Evolutionary conservation across 2,113 vertebrate genomes (phyloP).

Genomic region (Ivindomyrus marchei): DNA sequence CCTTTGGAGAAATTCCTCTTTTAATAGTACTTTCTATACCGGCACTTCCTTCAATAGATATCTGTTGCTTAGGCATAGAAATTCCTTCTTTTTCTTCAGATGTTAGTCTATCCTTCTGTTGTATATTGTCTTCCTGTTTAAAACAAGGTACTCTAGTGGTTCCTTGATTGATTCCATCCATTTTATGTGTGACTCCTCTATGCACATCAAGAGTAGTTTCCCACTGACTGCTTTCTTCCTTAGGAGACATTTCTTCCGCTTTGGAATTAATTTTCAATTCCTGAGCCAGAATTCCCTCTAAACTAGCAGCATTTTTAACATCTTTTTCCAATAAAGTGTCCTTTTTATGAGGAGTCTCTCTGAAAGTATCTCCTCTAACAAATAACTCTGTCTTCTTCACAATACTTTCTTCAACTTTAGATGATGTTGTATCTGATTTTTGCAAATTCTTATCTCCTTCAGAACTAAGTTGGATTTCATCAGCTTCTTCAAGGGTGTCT

Average conservation of each 20-base stretch:
- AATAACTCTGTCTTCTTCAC: constrained; percentile 22
- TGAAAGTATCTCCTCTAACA: constrained; percentile 16
- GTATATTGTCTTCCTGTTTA: background rate
- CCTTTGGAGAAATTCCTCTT: background rate
- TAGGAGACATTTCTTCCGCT: background rate
- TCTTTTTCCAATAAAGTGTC: background rate
- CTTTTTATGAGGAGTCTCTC: background rate
- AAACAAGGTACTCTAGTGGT: background rate
- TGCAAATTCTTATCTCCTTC: background rate
- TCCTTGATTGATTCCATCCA: constrained; percentile 11
- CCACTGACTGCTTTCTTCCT: constrained; percentile 13
- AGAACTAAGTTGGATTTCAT: background rate
- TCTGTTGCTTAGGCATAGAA: background rate
- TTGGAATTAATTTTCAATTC: background rate
- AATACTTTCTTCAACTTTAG: background rate
- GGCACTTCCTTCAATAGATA: background rate
- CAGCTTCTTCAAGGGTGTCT: background rate
- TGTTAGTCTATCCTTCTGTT: background rate
- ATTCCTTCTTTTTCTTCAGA: background rate
- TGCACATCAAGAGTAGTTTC: background rate
- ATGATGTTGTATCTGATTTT: background rate
- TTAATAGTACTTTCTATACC: background rate
- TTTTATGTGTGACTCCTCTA: constrained; percentile 20
- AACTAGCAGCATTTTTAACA: background rate
- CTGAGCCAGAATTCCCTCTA: background rate